These are phyloP conservation scores for Drosophila mimetica DNA, from an alignment of 2,888 invertebrate genomes.

Conservation along the genomic window DNA sequence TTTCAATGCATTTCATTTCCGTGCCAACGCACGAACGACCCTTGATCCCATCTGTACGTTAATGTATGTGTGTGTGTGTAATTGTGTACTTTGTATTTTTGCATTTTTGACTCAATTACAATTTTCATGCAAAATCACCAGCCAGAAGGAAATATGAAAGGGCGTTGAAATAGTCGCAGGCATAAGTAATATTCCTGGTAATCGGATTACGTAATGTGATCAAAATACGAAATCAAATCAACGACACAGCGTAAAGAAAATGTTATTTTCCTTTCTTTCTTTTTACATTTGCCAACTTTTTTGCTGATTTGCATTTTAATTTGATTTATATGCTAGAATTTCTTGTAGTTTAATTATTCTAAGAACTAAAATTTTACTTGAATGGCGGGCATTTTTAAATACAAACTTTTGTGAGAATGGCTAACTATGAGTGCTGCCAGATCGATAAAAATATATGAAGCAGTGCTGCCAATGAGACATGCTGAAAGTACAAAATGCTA, in stretches of 20 bases:
- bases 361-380: no score
- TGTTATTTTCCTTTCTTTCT: neutral
- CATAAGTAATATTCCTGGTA: conserved; percentile 61
- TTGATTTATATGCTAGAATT: neutral
- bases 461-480: neutral
- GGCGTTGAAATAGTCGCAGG: conserved; percentile 23
- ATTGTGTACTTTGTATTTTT: conserved; percentile 43
- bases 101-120: conserved; percentile 75
- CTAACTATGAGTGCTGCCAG: neutral
- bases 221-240: conserved; percentile 58
- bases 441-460: neutral
- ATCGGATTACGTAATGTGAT: conserved; percentile 77
- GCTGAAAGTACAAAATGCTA: neutral
- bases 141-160: neutral
- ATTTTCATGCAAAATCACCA: conserved; percentile 62
- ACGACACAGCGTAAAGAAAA: neutral
- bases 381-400: neutral
- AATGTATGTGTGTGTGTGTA: conserved; percentile 17
- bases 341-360: no score
- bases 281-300: neutral
- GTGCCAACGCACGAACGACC: conserved; percentile 51
- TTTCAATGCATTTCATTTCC: conserved; percentile 78
- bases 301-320: conserved; percentile 4
- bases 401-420: neutral
- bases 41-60: conserved; percentile 19